Evolutionary conservation across 2,888 invertebrate species (phyloP), one percentile per base, ranked within the genome.

Genomic region (Leptinotarsa haldemani): DNA sequence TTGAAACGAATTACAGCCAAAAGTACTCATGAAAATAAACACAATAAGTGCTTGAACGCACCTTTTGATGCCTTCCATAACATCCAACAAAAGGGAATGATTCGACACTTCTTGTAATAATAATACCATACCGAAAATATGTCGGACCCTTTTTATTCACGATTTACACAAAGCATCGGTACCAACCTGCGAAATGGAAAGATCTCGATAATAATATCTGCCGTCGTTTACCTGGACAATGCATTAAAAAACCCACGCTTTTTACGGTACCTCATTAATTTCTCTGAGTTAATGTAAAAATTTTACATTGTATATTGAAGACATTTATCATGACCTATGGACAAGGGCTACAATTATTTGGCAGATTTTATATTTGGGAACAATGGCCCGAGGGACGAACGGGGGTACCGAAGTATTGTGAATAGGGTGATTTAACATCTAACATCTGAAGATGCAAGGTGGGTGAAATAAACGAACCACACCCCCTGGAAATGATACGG

Each of bases 351-450:
- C 84, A 84, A 84, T 84, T 84, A 84, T 84, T 83, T 84, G 83
- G 84, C 84, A 83, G 86, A 86, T 84, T 86, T 85, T 85, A 84
- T 84, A 84, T 85, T 82, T 73, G 70, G 79, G 83, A 83, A 84
- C 84, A 84, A 84, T 83, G 78, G 69, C 69, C 61, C 53, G 18
- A 75, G 69, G 74, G 75, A 74, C 64, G 69, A 68, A 71, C 69
- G 67, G 79, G 78, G 75, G 75, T 75, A 77, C 73, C 72, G 77
- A 71, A 71, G 79, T 75, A 74, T 76, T 78, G 83, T 82, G 82
- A 81, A 82, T 79, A 80, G 78, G 81, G 78, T 80, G 83, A 84
- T 84, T 85, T 84, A 81, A 66, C 48, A 56, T 56, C 56, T 20
- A 25, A 83, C 82, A 82, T 83, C 81, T 83, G 78, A 78, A 82